Evolutionary conservation across 1,140 invertebrate genomes (phyloP).

Genomic region (Forficula auricularia): DNA sequence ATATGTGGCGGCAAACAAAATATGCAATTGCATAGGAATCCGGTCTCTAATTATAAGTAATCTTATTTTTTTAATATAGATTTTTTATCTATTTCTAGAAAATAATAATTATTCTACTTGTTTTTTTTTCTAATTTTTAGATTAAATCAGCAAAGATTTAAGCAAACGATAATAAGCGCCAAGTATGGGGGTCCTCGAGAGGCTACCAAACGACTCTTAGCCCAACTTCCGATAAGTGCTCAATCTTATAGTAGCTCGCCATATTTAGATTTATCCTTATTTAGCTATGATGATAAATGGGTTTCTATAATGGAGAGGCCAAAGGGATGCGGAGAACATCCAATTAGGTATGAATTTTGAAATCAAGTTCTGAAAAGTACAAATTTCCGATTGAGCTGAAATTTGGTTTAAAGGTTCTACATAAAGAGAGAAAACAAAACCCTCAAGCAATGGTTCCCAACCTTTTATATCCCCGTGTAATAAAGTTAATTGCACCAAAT

Average conservation of each 20-base stretch:
- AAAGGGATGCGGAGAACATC: slow-evolving; percentile 83
- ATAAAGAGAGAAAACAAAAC: too few relatives aligned
- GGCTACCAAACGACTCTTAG: slow-evolving; percentile 74
- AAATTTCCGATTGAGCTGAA: slow-evolving; percentile 2
- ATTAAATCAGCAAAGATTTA: slow-evolving; percentile 48
- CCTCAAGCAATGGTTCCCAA: too few relatives aligned
- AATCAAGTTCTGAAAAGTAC: slow-evolving; percentile 6
- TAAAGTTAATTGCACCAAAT: too few relatives aligned
- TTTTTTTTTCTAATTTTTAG: slow-evolving; percentile 18
- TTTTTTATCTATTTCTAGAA: too few relatives aligned
- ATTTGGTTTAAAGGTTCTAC: too few relatives aligned
- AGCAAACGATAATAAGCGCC: slow-evolving; percentile 74
- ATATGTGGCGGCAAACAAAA: too few relatives aligned
- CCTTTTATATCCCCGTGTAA: too few relatives aligned
- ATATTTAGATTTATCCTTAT: slow-evolving; percentile 80
- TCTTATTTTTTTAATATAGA: too few relatives aligned
- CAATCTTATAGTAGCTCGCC: slow-evolving; percentile 87
- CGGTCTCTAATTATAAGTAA: too few relatives aligned
- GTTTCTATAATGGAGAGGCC: slow-evolving; percentile 89
- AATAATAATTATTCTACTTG: too few relatives aligned
- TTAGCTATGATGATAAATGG: slow-evolving; percentile 93
- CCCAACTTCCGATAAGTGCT: slow-evolving; percentile 84
- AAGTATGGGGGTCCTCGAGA: slow-evolving; percentile 68
- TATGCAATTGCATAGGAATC: too few relatives aligned
- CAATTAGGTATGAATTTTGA: slow-evolving; percentile 53